These are phyloP conservation scores for Diadophis punctatus DNA, from an alignment of 2,113 vertebrate species.

Conservation along the genomic window DNA sequence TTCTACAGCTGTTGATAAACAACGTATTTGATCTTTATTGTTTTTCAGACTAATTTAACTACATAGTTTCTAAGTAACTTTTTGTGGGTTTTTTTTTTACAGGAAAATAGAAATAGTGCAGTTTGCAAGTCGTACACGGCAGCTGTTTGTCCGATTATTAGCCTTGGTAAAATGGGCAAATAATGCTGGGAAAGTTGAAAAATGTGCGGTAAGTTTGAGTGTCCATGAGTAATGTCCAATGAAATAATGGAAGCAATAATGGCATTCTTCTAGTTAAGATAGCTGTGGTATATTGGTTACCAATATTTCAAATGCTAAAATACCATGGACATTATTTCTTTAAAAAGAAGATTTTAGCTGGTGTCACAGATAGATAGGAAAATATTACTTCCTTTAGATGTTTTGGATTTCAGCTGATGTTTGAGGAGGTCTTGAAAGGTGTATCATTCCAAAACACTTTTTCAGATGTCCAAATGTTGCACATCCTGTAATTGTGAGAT, in stretches of 20 bases:
- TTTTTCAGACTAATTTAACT: constrained; percentile 4
- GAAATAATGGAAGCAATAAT: neutral
- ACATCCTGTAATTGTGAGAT: neutral
- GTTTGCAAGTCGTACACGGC: constrained; percentile 95
- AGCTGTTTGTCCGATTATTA: constrained; percentile 93
- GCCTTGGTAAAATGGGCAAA: constrained; percentile 98
- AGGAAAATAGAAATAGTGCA: constrained; percentile 99
- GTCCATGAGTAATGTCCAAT: neutral
- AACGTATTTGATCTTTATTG: neutral
- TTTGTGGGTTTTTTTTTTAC: constrained; percentile 27
- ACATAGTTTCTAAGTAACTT: neutral
- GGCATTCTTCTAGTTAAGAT: neutral
- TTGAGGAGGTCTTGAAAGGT: neutral
- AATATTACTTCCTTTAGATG: neutral
- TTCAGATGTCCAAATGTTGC: neutral
- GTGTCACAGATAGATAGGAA: neutral
- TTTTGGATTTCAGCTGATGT: neutral
- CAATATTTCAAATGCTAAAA: neutral
- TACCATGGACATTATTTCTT: neutral
- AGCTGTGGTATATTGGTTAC: neutral
- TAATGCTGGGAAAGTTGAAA: constrained; percentile 98
- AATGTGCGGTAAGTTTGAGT: constrained; percentile 88
- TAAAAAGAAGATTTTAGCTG: neutral
- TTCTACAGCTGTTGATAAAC: neutral
- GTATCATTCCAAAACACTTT: neutral